Conservation (phyloP, 1,140 invertebrate species). For the Drosophila persimilis region DNA sequence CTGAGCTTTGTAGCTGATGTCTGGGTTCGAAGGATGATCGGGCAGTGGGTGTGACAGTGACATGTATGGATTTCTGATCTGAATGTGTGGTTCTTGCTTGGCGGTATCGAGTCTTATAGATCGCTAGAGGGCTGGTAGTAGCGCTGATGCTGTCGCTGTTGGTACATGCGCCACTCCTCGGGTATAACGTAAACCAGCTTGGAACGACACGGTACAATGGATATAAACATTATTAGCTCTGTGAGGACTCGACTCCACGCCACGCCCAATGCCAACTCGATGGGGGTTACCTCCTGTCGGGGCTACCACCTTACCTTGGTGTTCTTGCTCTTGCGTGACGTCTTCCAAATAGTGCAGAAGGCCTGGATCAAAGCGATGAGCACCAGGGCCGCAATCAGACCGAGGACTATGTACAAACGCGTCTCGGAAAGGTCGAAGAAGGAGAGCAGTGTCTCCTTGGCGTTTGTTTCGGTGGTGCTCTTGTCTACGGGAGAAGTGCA, state of each 20-base stretch:
- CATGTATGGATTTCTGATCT: slow-evolving; percentile 35
- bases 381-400: slow-evolving; percentile 90
- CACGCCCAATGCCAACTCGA: no score
- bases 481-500: slow-evolving; percentile 49
- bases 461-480: slow-evolving; percentile 46
- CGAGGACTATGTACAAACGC: slow-evolving; percentile 92
- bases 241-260: slow-evolving; percentile 10
- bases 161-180: slow-evolving; percentile 82
- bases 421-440: slow-evolving; percentile 87
- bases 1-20: slow-evolving; percentile 17
- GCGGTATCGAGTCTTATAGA: slow-evolving; percentile 53
- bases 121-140: slow-evolving; percentile 83
- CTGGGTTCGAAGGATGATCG: slow-evolving; percentile 36
- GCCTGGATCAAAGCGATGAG: slow-evolving; percentile 92
- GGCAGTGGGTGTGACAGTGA: slow-evolving; percentile 51
- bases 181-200: slow-evolving; percentile 83
- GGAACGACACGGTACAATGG: slow-evolving; percentile 68
- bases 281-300: no score
- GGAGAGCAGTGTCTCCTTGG: slow-evolving; percentile 77
- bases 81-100: slow-evolving; percentile 25
- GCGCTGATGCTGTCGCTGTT: slow-evolving; percentile 81
- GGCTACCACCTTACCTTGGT: slow-evolving; percentile 84
- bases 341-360: slow-evolving; percentile 91
- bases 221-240: slow-evolving; percentile 61
- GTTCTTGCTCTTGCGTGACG: slow-evolving; percentile 86